Conservation (phyloP, 2,888 invertebrate genomes). For the Monopis laevigella region DNA sequence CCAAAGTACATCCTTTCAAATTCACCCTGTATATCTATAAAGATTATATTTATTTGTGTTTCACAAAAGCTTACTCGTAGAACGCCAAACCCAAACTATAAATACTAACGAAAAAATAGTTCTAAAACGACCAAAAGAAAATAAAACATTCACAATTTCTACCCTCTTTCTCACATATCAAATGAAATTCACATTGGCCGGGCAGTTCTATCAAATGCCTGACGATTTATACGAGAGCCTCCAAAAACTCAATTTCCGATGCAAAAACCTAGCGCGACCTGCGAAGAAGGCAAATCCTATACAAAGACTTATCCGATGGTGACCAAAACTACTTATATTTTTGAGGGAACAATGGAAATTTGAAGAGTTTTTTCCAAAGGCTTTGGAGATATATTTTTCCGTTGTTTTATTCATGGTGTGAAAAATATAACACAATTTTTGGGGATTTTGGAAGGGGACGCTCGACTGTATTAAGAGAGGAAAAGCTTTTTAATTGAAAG, state of each 20-base stretch:
- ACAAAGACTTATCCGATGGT: slow-evolving; percentile 9
- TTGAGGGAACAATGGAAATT: slow-evolving; percentile 3
- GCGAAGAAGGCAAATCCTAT: slow-evolving; percentile 7
- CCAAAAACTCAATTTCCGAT: slow-evolving; percentile 11
- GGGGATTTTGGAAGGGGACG: no score
- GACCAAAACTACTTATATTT: slow-evolving; percentile 5
- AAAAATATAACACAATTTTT: no score
- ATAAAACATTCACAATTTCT: neutral
- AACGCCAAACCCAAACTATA: no score
- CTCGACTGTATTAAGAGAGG: no score
- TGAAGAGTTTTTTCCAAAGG: neutral
- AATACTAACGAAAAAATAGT: no score
- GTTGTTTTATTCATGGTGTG: no score
- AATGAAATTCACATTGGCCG: slow-evolving; percentile 10
- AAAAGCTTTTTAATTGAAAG: no score
- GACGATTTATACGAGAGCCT: slow-evolving; percentile 6
- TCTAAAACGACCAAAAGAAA: no score
- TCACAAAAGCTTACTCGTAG: no score
- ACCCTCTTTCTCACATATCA: slow-evolving; percentile 6
- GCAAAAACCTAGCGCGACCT: slow-evolving; percentile 8
- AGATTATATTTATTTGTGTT: no score
- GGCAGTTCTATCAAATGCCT: slow-evolving; percentile 7
- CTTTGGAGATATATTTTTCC: neutral
- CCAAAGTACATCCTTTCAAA: no score
- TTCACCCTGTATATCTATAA: no score